Conservation (phyloP, 35 echinoderm and acorn worm genomes). For the Chiridota heheva region DNA sequence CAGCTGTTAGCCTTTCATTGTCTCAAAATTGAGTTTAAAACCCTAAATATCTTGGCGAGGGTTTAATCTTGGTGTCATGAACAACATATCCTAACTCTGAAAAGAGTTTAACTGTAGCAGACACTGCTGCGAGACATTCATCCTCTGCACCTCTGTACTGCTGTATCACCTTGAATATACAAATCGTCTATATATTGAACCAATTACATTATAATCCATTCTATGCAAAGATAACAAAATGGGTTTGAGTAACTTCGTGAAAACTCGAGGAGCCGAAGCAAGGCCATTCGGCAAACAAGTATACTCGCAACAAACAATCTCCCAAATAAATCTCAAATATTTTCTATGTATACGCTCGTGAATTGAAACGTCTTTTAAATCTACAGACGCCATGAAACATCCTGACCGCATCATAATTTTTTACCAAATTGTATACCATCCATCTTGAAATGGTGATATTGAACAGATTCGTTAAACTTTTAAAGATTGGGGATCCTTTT, state of each 20-base stretch:
- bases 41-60: slow-evolving; percentile 37
- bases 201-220: neutral
- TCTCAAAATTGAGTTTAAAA: slow-evolving; percentile 43
- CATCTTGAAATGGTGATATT: slow-evolving; percentile 78
- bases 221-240: slow-evolving; percentile 12
- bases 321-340: slow-evolving; percentile 60
- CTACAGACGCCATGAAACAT: slow-evolving; percentile 65
- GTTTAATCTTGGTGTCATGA: slow-evolving; percentile 25
- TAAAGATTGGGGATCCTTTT: slow-evolving; percentile 69
- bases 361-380: slow-evolving; percentile 64
- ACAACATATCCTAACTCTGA: slow-evolving; percentile 30
- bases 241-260: slow-evolving; percentile 54
- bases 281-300: slow-evolving; percentile 50
- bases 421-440: slow-evolving; percentile 49
- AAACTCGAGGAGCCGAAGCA: slow-evolving; percentile 26
- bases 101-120: slow-evolving; percentile 25
- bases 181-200: slow-evolving; percentile 47
- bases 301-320: slow-evolving; percentile 39
- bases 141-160: too few relatives aligned
- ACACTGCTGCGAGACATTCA: slow-evolving; percentile 7
- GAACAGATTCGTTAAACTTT: slow-evolving; percentile 56
- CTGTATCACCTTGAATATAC: slow-evolving; percentile 29
- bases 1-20: neutral
- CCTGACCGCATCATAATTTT: slow-evolving; percentile 31
- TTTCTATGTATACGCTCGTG: slow-evolving; percentile 29